A percentile compares a stretch with the other conserved stretches of the same genome.
These are phyloP conservation scores for Leptopilina myrica DNA, from an alignment of 2,888 invertebrate species.

Conservation along the genomic window DNA sequence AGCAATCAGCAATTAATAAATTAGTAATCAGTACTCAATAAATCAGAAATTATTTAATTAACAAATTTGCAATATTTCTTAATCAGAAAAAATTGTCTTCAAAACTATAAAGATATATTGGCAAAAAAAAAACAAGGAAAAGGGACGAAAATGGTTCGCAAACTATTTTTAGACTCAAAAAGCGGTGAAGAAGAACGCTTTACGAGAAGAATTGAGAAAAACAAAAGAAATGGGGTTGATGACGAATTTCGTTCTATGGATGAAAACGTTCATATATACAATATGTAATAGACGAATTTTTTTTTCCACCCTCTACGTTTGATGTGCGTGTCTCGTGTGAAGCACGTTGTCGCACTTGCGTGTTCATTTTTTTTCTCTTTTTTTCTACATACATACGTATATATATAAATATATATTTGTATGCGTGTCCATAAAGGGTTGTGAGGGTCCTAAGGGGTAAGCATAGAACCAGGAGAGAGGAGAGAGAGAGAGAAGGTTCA, in stretches of 20 bases:
- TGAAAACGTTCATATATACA: background rate
- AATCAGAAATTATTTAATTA: too few species aligned
- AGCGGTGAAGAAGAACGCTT: background rate
- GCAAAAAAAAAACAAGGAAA: too few species aligned
- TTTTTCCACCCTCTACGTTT: background rate
- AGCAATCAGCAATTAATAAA: too few species aligned
- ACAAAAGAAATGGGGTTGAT: background rate
- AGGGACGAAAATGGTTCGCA: background rate
- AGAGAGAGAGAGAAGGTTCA: conserved; percentile 50
- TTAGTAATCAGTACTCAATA: too few species aligned
- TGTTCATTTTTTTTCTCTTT: conserved; percentile 15
- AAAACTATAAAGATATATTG: too few species aligned
- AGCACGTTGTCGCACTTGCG: conserved; percentile 20
- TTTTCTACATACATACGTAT: too few species aligned
- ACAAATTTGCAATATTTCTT: too few species aligned
- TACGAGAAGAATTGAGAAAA: background rate
- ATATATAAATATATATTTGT: background rate
- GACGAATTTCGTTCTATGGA: background rate
- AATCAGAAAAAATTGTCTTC: too few species aligned
- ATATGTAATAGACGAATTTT: background rate
- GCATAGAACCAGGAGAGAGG: conserved; percentile 41
- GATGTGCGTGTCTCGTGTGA: background rate
- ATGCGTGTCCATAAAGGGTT: conserved; percentile 11
- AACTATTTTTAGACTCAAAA: background rate
- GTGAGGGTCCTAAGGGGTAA: conserved; percentile 12